Conservation (phyloP, 2,888 invertebrate genomes). For the Torymus tubicola region DNA sequence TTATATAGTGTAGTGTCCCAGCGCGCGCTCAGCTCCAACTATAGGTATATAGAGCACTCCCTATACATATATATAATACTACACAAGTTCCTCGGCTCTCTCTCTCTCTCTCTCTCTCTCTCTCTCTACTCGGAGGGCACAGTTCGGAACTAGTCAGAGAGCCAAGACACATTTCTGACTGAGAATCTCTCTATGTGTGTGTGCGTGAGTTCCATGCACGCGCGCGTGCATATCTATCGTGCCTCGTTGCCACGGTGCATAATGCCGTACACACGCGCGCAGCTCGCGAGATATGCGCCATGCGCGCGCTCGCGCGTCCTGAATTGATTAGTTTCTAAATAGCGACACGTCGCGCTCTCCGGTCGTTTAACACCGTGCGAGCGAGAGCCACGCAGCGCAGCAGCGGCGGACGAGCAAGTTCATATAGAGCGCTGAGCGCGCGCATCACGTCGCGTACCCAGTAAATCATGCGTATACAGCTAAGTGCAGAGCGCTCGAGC, state of each 20-base stretch:
- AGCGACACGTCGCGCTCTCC: constrained; percentile 6
- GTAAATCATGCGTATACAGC: too few species aligned
- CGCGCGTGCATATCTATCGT: background rate
- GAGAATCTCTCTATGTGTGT: too few species aligned
- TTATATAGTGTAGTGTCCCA: too few species aligned
- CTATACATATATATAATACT: too few species aligned
- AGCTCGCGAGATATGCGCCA: constrained; percentile 1
- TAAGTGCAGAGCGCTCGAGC: too few species aligned
- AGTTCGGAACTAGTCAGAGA: constrained; percentile 10
- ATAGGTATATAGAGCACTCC: too few species aligned
- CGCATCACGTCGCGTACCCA: background rate
- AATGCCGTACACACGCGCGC: background rate
- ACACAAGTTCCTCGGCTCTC: background rate
- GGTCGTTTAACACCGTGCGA: constrained; percentile 1
- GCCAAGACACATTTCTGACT: constrained; percentile 15
- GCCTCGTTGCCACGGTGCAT: too few species aligned
- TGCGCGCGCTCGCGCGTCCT: constrained; percentile 1
- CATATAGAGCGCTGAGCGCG: background rate
- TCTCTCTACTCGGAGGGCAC: background rate
- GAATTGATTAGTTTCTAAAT: constrained; percentile 51
- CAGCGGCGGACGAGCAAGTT: background rate
- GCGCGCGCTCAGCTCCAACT: too few species aligned
- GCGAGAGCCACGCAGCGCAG: too few species aligned
- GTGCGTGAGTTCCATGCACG: background rate
- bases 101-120: constrained; percentile 3